Base-by-base conservation (phyloP, 2,888 invertebrate genomes). In the Petrophora chlorosata region DNA sequence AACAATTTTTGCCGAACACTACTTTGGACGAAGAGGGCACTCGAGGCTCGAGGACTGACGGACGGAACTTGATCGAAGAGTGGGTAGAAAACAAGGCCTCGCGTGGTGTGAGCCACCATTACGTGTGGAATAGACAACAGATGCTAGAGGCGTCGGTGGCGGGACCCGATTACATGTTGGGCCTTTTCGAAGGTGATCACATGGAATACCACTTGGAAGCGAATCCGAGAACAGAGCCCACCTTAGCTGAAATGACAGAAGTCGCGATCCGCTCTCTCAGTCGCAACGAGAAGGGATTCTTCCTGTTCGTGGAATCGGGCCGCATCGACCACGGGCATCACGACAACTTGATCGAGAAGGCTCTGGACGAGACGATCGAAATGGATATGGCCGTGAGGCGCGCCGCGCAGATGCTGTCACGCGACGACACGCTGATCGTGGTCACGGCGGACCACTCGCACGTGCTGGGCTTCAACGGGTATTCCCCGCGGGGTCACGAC, bases 401-500 rank as follows among this genome's bases (percentile, higher is more conserved):
- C 25, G 83, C 95, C 1, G 63, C 85, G 10, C 64, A 56, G 39
- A 74, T 83, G 46, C 63, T 84, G 12, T 46, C 80, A 25, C 84
- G 85, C 12, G 84, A 92, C 0, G 95, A 97, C 51, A 96, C 97
- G 0, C 82, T 97, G 26, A 91, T 96, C n/a, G 92, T 97, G 12
- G 95, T 95, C 13, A 95, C 95, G 0, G 90, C 95, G 0, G 96
- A 96, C 81, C 95, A 96, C 73, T 92, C 95, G 0, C 95, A 96
- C 75, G 92, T 93, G 0, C 92, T 96, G 91, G 87, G 91, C 16
- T 83, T 93, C 56, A 91, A 91, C 36, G 96, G 96, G 0, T 96
- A 96, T 76, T 88, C 94, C 3, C 79, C 78, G 10, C 89, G 95
- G 25, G 86, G 87, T 7, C 65, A 68, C 30, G 74, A 79, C 57